These are phyloP conservation scores for Lonchura striata DNA, from an alignment of 2,113 vertebrate genomes.

Conservation along the genomic window DNA sequence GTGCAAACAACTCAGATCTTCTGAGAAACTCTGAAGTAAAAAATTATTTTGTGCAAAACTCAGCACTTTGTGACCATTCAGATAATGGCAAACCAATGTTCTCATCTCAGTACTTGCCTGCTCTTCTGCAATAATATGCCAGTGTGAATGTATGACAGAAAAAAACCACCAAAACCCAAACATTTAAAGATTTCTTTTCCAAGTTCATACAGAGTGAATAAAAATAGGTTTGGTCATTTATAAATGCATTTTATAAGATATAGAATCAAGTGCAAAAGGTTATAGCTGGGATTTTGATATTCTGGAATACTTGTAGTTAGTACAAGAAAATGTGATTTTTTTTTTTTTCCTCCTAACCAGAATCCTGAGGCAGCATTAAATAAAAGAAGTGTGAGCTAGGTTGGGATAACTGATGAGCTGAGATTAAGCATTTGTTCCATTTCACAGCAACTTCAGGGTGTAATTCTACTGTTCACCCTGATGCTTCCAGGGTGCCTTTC, in stretches of 20 bases:
- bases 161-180: not conserved
- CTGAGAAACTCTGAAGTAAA: constrained; percentile 28
- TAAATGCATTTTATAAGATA: not conserved
- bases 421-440: not conserved
- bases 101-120: constrained; percentile 14
- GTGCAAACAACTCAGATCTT: constrained; percentile 29
- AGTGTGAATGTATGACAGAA: not conserved
- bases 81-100: not conserved
- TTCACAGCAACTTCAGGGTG: not conserved
- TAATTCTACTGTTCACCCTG: not conserved
- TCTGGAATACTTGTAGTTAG: not conserved
- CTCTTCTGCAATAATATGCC: not conserved
- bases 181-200: not conserved
- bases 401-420: not conserved
- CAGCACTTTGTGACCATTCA: constrained; percentile 2
- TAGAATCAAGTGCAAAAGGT: not conserved
- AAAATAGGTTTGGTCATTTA: not conserved
- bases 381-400: not conserved
- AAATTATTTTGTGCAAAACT: not conserved
- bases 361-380: not conserved
- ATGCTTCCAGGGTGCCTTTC: not conserved
- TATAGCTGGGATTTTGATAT: not conserved
- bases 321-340: not conserved
- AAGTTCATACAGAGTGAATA: not conserved
- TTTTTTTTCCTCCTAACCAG: not conserved